A percentile compares a stretch with the other conserved stretches of the same genome.
Evolutionary conservation across 2,888 invertebrate species (phyloP).

Genomic region (Apotomis capreana): DNA sequence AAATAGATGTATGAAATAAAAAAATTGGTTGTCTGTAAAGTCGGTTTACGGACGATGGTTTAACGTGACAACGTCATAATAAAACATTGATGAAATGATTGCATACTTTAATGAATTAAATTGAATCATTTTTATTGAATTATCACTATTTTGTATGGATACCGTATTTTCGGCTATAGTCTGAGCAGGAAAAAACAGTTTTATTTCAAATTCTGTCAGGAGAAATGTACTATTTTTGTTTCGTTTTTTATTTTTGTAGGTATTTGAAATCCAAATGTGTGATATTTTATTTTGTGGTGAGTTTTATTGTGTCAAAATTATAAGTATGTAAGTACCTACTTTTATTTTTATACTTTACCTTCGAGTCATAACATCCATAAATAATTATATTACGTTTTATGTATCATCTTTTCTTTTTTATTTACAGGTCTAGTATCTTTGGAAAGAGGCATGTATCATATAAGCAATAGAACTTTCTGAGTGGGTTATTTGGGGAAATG

Average conservation of each 20-base stretch:
- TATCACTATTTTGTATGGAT: no score
- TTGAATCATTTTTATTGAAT: no score
- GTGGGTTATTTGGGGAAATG: neutral
- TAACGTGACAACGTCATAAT: no score
- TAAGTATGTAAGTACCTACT: neutral
- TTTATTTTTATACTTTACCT: conserved; percentile 13
- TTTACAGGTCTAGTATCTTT: neutral
- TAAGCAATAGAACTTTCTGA: neutral
- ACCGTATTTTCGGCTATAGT: no score
- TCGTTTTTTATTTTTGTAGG: neutral
- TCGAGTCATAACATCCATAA: conserved; percentile 12
- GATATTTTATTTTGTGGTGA: neutral
- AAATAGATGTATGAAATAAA: no score
- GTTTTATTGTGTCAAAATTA: neutral
- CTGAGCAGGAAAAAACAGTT: no score
- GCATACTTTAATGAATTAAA: no score
- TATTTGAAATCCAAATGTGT: neutral
- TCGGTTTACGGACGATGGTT: no score
- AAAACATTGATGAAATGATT: no score
- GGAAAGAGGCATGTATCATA: neutral
- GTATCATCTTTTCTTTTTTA: neutral
- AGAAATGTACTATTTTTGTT: no score
- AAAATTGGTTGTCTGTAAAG: no score
- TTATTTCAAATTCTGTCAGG: no score
- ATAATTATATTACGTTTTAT: neutral